Base-by-base conservation (phyloP, 1,140 invertebrate species). In the Agrypnia vestita region DNA sequence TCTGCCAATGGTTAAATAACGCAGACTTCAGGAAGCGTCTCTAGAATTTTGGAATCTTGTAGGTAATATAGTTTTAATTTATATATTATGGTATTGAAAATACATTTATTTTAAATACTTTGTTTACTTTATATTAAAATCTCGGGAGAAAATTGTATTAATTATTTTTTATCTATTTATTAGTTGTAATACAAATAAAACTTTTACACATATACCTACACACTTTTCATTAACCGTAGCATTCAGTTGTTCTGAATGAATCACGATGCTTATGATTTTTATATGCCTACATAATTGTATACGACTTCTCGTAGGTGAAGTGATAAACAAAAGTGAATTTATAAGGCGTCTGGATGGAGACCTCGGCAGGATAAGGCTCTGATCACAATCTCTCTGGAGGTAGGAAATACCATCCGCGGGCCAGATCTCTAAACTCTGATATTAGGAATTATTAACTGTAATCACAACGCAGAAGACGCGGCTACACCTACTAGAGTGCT, bases 371-470 rank as follows among this genome's bases (percentile, higher is more conserved):
- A 73, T 61, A 75, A 55, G 21, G 67, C 46, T 17, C 15, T 21
- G 46, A 51, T 51, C 55, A 73, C 49, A 15, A 75, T 76, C 72
- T 64, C 64, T n/a, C 8, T 10, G 21, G 73, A 17, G 43, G 61
- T 19, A 64, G 61, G 61, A 64, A 64, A 44, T 64, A 35, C n/a
- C 67, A 49, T 46, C 67, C 77, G 62, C 59, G 69, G 71, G 56
- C 78, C 53, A 72, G 78, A 80, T 80, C 79, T 77, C 74, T 72
- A 80, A 76, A 25, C 67, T 47, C 59, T 71, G 79, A 80, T 80
- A 77, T 77, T 80, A 77, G 79, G 62, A 80, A 77, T 80, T 80
- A 80, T 76, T 80, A 77, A 72, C 64, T 49, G 51, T 77, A 80
- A 80, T 80, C 79, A 76, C 47, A 15, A 35, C 43, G 43, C 67